These are phyloP conservation scores for Brachyhypopomus occidentalis DNA, from an alignment of 2,113 vertebrate genomes.

Conservation along the genomic window DNA sequence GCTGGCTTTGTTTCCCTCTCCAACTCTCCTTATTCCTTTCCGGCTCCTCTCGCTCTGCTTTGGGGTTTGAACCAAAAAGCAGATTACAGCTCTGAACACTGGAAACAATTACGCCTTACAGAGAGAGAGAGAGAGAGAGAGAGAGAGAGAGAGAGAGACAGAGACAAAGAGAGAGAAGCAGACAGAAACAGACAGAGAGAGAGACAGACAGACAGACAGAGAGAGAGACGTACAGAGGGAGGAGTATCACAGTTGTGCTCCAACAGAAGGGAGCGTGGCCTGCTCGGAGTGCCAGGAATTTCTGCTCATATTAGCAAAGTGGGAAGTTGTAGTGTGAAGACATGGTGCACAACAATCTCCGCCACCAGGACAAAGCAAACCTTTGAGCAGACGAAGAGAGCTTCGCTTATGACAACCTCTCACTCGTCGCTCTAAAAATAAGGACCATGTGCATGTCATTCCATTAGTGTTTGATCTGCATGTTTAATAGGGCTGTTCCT, in stretches of 20 bases:
- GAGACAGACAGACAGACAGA: background rate
- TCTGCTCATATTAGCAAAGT: background rate
- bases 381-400: background rate
- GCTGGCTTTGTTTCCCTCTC: slow-evolving; percentile 34
- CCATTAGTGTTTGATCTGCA: background rate
- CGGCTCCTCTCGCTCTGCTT: background rate
- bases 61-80: background rate
- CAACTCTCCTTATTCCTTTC: slow-evolving; percentile 12
- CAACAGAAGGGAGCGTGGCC: background rate
- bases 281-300: background rate
- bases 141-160: background rate
- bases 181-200: background rate
- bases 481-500: background rate
- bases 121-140: slow-evolving; percentile 1
- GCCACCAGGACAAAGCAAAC: background rate
- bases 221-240: no score
- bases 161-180: no score
- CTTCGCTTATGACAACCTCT: background rate
- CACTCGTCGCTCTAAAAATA: background rate
- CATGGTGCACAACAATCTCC: background rate
- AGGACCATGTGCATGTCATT: background rate
- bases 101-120: slow-evolving; percentile 11
- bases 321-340: background rate
- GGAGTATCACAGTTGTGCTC: no score
- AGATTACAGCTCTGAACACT: background rate